phyloP scores from a whole-genome alignment of 2,113 vertebrate species.

The Ceuthmochares aereus region DNA sequence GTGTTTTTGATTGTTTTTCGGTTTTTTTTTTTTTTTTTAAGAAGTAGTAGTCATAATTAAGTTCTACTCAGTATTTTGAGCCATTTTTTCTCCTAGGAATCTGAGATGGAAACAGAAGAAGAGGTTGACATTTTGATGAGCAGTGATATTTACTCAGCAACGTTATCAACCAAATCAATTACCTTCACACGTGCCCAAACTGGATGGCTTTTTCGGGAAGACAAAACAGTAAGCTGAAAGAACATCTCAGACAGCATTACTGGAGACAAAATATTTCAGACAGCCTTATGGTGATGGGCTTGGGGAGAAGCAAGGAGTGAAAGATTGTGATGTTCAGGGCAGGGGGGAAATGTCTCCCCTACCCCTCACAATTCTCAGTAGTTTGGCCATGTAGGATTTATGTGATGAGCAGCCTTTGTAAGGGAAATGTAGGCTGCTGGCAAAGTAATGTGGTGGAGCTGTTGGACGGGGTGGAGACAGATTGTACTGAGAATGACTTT shows the following conservation, averaged over 20 bases:
- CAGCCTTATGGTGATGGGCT: not conserved
- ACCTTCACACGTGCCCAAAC: conserved; percentile 95
- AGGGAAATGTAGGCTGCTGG: not conserved
- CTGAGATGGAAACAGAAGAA: conserved; percentile 98
- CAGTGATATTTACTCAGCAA: conserved; percentile 98
- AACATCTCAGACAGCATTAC: not conserved
- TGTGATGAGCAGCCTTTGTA: not conserved
- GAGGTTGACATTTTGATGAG: conserved; percentile 99
- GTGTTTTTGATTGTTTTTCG: not conserved
- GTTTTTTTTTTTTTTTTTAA: not conserved
- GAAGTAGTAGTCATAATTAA: not conserved
- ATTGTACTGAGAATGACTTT: accelerated
- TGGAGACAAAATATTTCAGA: not conserved
- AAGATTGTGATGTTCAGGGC: not conserved
- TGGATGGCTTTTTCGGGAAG: conserved; percentile 97
- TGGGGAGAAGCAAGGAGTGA: not conserved
- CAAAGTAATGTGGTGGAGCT: not conserved
- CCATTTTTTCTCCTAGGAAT: conserved; percentile 82
- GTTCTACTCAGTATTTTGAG: not conserved
- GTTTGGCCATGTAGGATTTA: not conserved
- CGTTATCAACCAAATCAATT: conserved; percentile 98
- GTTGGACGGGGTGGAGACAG: not conserved
- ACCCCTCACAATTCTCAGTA: accelerated
- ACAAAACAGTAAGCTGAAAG: conserved; percentile 90
- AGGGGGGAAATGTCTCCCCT: not conserved